Evolutionary conservation across 2,888 invertebrate species (phyloP).

Genomic region (Drosophila fulvimacula): DNA sequence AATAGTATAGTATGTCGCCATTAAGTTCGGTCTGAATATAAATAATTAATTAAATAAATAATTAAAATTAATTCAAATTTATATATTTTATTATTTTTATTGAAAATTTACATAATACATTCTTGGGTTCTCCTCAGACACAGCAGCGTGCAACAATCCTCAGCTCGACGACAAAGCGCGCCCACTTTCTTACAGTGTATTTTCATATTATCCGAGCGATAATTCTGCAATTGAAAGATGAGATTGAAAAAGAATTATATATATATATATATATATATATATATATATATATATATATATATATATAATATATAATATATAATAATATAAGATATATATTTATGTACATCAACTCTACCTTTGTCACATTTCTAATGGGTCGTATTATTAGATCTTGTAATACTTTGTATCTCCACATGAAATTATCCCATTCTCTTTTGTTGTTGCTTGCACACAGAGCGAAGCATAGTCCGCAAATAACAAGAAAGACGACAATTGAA

Average conservation of each 20-base stretch:
- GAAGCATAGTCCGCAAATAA: neutral
- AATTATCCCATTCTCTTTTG: neutral
- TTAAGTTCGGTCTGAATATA: no score
- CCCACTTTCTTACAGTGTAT: neutral
- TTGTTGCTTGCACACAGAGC: neutral
- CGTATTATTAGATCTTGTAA: neutral
- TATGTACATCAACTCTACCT: neutral
- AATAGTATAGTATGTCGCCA: neutral
- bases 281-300: neutral
- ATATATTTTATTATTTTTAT: neutral
- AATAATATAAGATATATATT: no score
- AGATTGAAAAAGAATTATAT: neutral
- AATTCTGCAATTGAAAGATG: neutral
- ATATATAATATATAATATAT: neutral
- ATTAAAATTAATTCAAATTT: neutral
- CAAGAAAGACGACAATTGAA: neutral
- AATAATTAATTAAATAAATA: neutral
- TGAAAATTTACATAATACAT: neutral
- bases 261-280: neutral
- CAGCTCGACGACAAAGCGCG: neutral
- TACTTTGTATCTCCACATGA: neutral
- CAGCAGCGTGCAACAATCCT: conserved; percentile 5
- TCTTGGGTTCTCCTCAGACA: neutral
- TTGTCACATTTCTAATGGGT: neutral
- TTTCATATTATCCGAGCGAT: neutral